Evolutionary conservation across 92 coral and sea anemone genomes (phyloP), one percentile per base, ranked within the genome.

Genomic region (Palythoa grandis): DNA sequence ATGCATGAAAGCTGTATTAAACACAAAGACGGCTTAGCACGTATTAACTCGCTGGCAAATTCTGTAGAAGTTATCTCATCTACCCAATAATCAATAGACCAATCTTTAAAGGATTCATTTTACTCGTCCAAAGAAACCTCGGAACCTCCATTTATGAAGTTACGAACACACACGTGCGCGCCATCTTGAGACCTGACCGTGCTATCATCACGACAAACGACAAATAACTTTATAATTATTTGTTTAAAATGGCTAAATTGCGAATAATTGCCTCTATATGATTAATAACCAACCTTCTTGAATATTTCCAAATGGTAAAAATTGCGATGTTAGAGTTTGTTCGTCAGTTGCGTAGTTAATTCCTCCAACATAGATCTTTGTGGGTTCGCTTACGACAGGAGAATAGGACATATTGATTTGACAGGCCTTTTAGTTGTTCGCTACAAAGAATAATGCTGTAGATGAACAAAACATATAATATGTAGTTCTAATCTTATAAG

Each of bases 311-410:
- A 23, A 66, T 11, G 25, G 24, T 29, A 1, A 11, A 80, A 80
- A 80, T 17, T 80, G 74, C 11, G 74, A 66, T 66, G 40, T 67
- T 43, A 80, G 66, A 19, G 52, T 65, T 1, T 80, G 61, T 48
- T 80, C 85, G 23, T 66, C 48, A 1, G 85, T 80, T 0, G 3
- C 7, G 15, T 65, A 80, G 85, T 65, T 66, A 60, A 80, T 80
- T 24, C 85, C 85, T 20, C 85, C 85, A 11, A 80, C 85, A 67
- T 80, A 80, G 23, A 80, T 80, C 85, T 80, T 80, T 47, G 74
- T 80, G 35, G 85, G 85, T 19, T 80, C 85, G 73, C 83, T 77
- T 40, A 15, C 83, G 11, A 66, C 82, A 19, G 74, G 10, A 25
- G 47, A 15, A 43, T 43, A 80, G 11, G 85, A 80, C 85, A 80